phyloP scores from a whole-genome alignment of 2,113 vertebrate genomes.

The Microcebus jonahi region DNA sequence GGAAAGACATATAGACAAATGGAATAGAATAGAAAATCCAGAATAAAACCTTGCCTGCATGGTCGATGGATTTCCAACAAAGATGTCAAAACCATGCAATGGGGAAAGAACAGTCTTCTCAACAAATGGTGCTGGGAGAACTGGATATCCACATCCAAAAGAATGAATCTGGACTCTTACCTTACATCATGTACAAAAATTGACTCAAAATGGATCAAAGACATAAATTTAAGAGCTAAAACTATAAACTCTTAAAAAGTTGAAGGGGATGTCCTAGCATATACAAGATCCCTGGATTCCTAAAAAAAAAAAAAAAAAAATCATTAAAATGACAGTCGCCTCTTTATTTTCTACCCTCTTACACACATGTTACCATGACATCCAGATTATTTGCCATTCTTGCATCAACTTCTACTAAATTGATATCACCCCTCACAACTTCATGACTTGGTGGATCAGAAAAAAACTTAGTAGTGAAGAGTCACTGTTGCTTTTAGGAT shows the following conservation, averaged over 20 bases:
- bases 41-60: neutral
- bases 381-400: neutral
- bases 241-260: neutral
- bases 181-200: neutral
- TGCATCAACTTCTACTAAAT: neutral
- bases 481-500: neutral
- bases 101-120: neutral
- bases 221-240: neutral
- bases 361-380: neutral
- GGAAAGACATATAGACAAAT: neutral
- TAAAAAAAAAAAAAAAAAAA: neutral
- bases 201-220: neutral
- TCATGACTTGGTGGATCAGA: neutral
- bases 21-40: neutral
- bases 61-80: neutral
- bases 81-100: neutral
- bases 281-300: neutral
- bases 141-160: neutral
- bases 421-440: neutral
- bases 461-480: neutral
- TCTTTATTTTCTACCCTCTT: neutral
- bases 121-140: neutral
- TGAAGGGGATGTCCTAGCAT: neutral
- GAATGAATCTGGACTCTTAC: neutral
- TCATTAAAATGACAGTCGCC: neutral